These are phyloP conservation scores for Drosophila funebris DNA, from an alignment of 1,140 invertebrate species.

Conservation along the genomic window DNA sequence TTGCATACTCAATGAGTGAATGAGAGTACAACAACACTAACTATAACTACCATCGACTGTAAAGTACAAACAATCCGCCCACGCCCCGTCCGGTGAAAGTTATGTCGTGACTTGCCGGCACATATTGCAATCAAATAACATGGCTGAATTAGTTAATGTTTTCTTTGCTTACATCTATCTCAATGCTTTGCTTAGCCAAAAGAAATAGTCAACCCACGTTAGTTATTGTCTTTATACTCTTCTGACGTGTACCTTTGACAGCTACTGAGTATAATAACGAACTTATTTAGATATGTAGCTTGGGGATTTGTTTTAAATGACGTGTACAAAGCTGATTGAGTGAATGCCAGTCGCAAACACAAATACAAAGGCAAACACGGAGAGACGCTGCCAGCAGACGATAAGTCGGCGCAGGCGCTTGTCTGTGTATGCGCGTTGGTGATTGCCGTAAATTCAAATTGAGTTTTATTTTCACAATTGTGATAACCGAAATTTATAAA, in stretches of 20 bases:
- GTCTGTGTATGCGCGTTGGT: background rate
- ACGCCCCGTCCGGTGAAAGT: conserved; percentile 58
- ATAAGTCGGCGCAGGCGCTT: conserved; percentile 57
- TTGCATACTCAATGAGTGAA: conserved; percentile 24
- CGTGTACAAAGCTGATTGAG: conserved; percentile 74
- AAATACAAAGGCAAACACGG: conserved; percentile 9
- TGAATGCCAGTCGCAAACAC: conserved; percentile 17
- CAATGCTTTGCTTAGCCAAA: background rate
- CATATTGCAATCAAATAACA: conserved; percentile 35
- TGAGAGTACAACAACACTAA: background rate
- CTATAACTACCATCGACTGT: background rate
- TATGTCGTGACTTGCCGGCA: conserved; percentile 18
- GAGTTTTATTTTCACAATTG: conserved; percentile 23
- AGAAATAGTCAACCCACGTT: background rate
- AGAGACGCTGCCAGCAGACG: background rate
- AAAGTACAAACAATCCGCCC: conserved; percentile 8
- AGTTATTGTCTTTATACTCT: conserved; percentile 13
- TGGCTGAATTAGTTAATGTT: conserved; percentile 46
- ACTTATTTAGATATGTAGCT: conserved; percentile 19
- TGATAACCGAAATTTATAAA: conserved; percentile 17
- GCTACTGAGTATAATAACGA: conserved; percentile 7
- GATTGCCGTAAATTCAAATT: conserved; percentile 17
- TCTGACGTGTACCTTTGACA: conserved; percentile 35
- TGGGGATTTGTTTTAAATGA: conserved; percentile 57
- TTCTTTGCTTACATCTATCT: conserved; percentile 2